Base-by-base conservation (phyloP, 2,113 vertebrate genomes). In the Aegotheles bennettii region DNA sequence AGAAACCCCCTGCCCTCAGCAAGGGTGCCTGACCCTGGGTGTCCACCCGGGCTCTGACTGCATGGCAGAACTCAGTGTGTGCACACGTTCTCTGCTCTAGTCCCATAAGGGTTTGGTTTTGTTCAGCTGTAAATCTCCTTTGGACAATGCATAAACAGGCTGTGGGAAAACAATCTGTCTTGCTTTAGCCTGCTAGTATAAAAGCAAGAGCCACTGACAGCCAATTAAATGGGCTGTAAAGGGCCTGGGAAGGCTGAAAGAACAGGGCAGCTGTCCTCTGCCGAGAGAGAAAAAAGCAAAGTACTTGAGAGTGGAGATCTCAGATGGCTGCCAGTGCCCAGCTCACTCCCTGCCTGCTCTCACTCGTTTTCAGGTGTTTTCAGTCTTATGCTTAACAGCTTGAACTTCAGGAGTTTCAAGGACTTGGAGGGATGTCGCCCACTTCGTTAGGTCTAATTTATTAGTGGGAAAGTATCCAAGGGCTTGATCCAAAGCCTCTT, bases 31-130 rank as follows among this genome's bases (percentile, higher is more conserved):
- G 25, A 11, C 10, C 43, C 36, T 4, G 9, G 9, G 14, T 5
- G 11, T 15, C 45, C 35, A 54, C 38, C 24, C 43, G 11, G 14
- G 31, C 47, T 33, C 40, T 11, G 35, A 2, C 63, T 15, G 16
- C 15, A 10, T 1, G 1, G 43, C 43, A 45, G 11, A 11, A 26
- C 35, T 35, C 1, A 0, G 13, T 12, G 10, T 15, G 11, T 4
- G 35, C 28, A 31, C 9, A 0, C 11, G 38, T 35, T 40, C 45
- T 50, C 70, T 51, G 42, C 2, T 51, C 51, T 68, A 17, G 8
- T 33, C 53, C 1, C 2, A 18, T n/a, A 51, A 36, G 25, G n/a
- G 53, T 28, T 77, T 65, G 11, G 11, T 10, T 67, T 71, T 45
- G 16, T 13, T 68, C 1, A 2, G 38, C 23, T 85, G 13, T 57